Conservation (phyloP, 2,113 vertebrate genomes). For the Prietella phreatophila region DNA sequence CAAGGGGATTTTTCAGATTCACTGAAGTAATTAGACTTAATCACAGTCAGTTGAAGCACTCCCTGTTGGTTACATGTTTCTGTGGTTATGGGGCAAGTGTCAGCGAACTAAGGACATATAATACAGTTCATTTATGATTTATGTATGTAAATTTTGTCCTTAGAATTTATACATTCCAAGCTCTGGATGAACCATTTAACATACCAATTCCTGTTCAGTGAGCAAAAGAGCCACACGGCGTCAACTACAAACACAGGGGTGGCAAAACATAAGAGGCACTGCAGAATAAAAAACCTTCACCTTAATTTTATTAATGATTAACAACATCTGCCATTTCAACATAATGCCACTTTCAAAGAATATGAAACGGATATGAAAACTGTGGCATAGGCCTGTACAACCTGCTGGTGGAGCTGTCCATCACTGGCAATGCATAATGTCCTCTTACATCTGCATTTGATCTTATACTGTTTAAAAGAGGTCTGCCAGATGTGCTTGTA, state of each 20-base stretch:
- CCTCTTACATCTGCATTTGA: constrained; percentile 17
- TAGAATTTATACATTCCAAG: constrained; percentile 55
- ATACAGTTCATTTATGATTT: constrained; percentile 57
- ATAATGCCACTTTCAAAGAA: constrained; percentile 3
- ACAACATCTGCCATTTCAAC: constrained; percentile 5
- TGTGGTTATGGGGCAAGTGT: neutral
- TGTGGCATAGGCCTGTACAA: neutral
- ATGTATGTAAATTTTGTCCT: constrained; percentile 61
- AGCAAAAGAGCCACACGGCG: neutral
- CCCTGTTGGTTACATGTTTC: constrained; percentile 40
- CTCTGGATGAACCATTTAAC: constrained; percentile 15
- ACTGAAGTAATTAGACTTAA: constrained; percentile 10
- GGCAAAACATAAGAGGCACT: neutral
- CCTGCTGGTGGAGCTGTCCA: constrained; percentile 22
- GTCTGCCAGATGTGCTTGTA: constrained; percentile 29
- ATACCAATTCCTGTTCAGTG: constrained; percentile 13
- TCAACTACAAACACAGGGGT: neutral
- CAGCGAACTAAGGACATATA: constrained; percentile 23
- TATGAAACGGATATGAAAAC: constrained; percentile 3
- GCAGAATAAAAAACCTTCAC: neutral
- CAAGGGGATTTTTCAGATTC: neutral
- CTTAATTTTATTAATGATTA: constrained; percentile 17
- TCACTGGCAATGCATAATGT: neutral
- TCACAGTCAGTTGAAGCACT: constrained; percentile 41
- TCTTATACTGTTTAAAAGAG: constrained; percentile 24